Evolutionary conservation across 1,140 invertebrate species (phyloP), one percentile per base, ranked within the genome.

Genomic region (Cydia strobilella): DNA sequence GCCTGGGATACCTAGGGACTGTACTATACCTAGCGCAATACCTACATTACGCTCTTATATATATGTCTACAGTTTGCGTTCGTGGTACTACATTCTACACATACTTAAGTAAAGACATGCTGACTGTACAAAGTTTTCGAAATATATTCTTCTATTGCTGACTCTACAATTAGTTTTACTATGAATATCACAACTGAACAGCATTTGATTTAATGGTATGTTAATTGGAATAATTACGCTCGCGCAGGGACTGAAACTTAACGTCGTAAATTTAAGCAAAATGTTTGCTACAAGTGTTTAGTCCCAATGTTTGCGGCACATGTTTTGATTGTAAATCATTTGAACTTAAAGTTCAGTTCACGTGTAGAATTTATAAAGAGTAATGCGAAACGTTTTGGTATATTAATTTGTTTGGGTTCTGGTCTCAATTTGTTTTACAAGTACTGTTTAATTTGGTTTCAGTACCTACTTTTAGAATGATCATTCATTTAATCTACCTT

Each of bases 301-400:
- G 65, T 12, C 31, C 65, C 35, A 69, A 69, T 69, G 65, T 69
- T 69, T 69, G 65, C 2, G 65, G 65, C 65, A 69, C 65, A 69
- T 69, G 31, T 69, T 35, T 69, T 35, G 65, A 69, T 69, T 69
- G 65, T 69, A 69, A 69, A 69, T 69, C 65, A 69, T 69, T 69
- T 35, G 65, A 39, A 39, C 65, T 69, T 69, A 1, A 69, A 39
- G 18, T 15, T n/a, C 20, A 15, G 27, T 69, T 69, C 31, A 18
- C 31, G 65, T 39, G 62, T 1, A 18, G 15, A 9, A 6, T 25
- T 65, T 69, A 39, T 39, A 65, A 35, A 27, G 13, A 3, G 15
- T 69, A 18, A n/a, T 4, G 15, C 23, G 3, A 23, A 39, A 69
- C 7, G 31, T 39, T 39, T 39, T 69, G n/a, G 31, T 69, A 18